Percentiles rank a stretch among this genome's conserved stretches.
Evolutionary conservation across 2,888 invertebrate genomes (phyloP).

Genomic region (Latrodectus elegans): DNA sequence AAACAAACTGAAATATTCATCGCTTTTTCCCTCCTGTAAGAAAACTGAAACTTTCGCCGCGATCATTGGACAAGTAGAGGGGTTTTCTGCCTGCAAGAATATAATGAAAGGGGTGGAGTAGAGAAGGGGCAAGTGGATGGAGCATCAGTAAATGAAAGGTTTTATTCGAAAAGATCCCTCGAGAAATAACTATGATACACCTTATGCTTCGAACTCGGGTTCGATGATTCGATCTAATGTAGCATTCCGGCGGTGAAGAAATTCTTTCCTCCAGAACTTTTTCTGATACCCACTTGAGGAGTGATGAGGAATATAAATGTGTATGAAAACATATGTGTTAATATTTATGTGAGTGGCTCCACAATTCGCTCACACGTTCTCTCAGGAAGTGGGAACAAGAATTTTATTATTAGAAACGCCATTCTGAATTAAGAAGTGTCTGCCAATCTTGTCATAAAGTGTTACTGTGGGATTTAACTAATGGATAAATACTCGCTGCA

Average conservation of each 20-base stretch:
- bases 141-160: constrained; percentile 5
- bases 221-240: background rate
- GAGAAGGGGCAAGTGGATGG: background rate
- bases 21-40: constrained; percentile 32
- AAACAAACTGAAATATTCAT: constrained; percentile 69
- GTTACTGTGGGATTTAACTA: no score
- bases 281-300: background rate
- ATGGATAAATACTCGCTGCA: no score
- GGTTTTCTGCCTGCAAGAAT: background rate
- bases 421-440: no score
- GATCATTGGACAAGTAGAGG: background rate
- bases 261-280: background rate
- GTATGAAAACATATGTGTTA: background rate
- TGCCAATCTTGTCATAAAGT: no score
- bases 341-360: background rate
- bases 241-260: background rate
- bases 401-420: no score
- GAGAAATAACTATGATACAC: background rate
- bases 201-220: background rate
- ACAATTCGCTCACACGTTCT: background rate
- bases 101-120: background rate
- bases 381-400: background rate
- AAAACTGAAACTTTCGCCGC: constrained; percentile 14
- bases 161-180: background rate
- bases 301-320: background rate